Evolutionary conservation across 53 echinoderm and acorn worm species (phyloP).

Genomic region (Luidia sarsii): DNA sequence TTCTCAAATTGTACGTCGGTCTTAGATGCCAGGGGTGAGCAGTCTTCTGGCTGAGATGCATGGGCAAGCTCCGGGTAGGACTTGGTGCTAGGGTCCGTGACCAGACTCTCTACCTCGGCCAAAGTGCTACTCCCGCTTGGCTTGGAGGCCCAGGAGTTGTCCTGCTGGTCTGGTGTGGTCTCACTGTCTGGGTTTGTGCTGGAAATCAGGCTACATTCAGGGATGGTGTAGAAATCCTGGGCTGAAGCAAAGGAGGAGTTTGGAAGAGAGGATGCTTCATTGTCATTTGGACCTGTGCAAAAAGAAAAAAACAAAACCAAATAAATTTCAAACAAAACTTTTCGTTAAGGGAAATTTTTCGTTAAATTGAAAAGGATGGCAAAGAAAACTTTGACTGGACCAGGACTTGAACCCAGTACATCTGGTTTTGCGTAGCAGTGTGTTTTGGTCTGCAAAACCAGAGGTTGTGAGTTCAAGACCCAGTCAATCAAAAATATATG

Average conservation of each 20-base stretch:
- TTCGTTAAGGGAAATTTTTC: background rate
- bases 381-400: no score
- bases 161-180: background rate
- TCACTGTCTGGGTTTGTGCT: slow-evolving; percentile 32
- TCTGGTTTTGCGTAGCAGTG: no score
- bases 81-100: background rate
- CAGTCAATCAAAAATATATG: no score
- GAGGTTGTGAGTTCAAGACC: no score
- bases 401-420: no score
- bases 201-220: slow-evolving; percentile 13
- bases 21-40: background rate
- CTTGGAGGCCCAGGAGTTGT: slow-evolving; percentile 11
- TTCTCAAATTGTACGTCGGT: background rate
- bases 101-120: background rate
- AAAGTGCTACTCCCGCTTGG: slow-evolving; percentile 4
- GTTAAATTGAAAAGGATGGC: no score
- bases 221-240: slow-evolving; percentile 39
- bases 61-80: background rate
- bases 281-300: slow-evolving; percentile 13
- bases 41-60: no score
- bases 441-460: no score
- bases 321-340: background rate
- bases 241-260: slow-evolving; percentile 33
- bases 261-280: slow-evolving; percentile 36
- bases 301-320: background rate